Evolutionary conservation across 2,888 invertebrate genomes (phyloP), one percentile per base, ranked within the genome.

Genomic region (Pyrgus malvae): DNA sequence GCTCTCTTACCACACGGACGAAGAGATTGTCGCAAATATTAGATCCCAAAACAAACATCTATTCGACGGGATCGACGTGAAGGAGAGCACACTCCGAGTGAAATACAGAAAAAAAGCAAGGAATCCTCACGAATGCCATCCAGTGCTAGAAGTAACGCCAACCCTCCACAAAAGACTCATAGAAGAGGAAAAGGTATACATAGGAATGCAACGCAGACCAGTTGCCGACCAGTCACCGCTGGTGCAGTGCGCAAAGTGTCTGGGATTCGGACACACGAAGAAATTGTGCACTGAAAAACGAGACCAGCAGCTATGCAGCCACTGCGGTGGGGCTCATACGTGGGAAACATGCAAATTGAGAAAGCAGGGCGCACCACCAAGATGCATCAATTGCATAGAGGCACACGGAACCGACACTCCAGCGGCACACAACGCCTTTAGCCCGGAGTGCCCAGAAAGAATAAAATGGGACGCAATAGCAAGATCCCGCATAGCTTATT

Each of bases 181-280:
- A 23, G 8, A 1, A 6, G 54, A 46, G 3, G 48, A 38, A 16
- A 44, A 11, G 3, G 3, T 59, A 2, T 53, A 59, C 25, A 48
- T 61, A 0, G 57, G 46, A 17, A 41, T 59, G 6, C 57, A 59
- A 11, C 29, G 46, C 2, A 29, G 46, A 0, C 3, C n/a, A 2
- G 51, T 59, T 0, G 56, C 9, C 1, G 59, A 61, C 19, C 57
- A 59, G 8, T 55, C 58, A 1, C 56, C 58, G 0, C 50, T 58
- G 0, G 35, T 58, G 3, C 60, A 58, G 38, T 61, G 58, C 33
- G 29, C 56, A 2, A 35, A 25, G 8, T 61, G 61, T 23, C 50
- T 61, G 0, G 55, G 38, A 2, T 61, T 29, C 27, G 58, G 60
- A 0, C 57, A 60, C 37, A 38, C 25, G 0, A 23, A 19, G 33